phyloP scores from a whole-genome alignment of 1,140 invertebrate genomes.

The Callitettix versicolor region DNA sequence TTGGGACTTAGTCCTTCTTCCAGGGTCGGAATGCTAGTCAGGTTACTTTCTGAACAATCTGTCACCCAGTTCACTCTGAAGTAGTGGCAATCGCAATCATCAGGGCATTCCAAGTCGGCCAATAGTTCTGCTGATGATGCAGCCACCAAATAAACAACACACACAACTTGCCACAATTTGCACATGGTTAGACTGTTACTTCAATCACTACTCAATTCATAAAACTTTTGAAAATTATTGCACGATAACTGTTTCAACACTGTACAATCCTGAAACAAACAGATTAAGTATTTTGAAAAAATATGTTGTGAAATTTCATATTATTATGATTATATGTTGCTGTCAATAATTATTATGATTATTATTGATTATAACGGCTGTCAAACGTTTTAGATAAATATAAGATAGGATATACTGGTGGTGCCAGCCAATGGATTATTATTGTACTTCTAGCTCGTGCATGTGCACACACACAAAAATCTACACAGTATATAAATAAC shows the following conservation, averaged over 20 bases:
- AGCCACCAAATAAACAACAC: background rate
- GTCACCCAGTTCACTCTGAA: constrained; percentile 66
- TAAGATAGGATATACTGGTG: no score
- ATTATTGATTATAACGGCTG: no score
- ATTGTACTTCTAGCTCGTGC: no score
- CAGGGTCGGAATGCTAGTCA: constrained; percentile 54
- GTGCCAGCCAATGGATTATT: no score
- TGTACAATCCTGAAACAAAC: background rate
- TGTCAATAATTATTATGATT: no score
- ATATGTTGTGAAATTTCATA: no score
- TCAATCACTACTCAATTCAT: background rate
- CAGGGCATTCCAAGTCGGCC: constrained; percentile 26
- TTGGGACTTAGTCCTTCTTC: constrained; percentile 48
- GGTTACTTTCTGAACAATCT: constrained; percentile 61
- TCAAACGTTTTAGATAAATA: no score
- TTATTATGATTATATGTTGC: no score
- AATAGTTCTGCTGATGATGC: background rate
- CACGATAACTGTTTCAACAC: background rate
- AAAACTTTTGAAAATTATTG: background rate
- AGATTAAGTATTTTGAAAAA: background rate
- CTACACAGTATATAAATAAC: no score
- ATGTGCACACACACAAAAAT: no score
- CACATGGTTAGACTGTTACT: background rate
- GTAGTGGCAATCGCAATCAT: constrained; percentile 63
- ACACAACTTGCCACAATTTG: background rate